Evolutionary conservation across 2,888 invertebrate genomes (phyloP), one percentile per base, ranked within the genome.

Genomic region (Xylota sylvarum): DNA sequence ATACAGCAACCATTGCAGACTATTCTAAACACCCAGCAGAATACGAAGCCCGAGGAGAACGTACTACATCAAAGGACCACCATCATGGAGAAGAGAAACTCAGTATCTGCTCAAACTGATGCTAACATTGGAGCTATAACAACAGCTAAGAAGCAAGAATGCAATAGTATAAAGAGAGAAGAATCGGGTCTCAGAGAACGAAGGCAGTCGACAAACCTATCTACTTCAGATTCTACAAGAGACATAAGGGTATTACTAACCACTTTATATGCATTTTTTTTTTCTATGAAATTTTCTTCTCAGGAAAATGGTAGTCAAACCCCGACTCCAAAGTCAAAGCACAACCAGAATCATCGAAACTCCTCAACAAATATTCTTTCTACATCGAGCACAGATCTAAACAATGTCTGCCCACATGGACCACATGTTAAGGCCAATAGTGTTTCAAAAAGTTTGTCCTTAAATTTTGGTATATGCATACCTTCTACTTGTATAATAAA

Each of bases 71-170:
- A 79, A 58, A 86, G 89, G 5, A 82, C 88, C 14, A 83, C 87
- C 0, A 50, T 80, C 6, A 6, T 86, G 14, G 92, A 92, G 48
- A 92, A 92, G 89, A 89, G 92, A 2, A 92, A 91, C 78, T 92
- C 92, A 0, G 92, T 92, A 17, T 92, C 92, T 12, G 92, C 92
- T 2, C 92, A 92, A 88, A 92, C 92, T 1, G 92, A 92, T 78
- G 89, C 90, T 14, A 90, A 90, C 62, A 90, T 90, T 79, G 90
- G 90, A 0, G 89, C 85, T 65, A 89, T 90, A 17, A 91, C 91
- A 37, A 90, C 90, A 58, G 81, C 88, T 88, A 91, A 92, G 79
- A 89, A 52, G 88, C 89, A 89, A 58, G 90, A 90, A 14, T 90
- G 89, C 79, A 90, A 90, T 48, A 90, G 89, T 35, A 80, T 88